Percentiles rank a stretch among this genome's conserved stretches.
These are phyloP conservation scores for Timema podura DNA, from an alignment of 2,888 invertebrate genomes.

Conservation along the genomic window DNA sequence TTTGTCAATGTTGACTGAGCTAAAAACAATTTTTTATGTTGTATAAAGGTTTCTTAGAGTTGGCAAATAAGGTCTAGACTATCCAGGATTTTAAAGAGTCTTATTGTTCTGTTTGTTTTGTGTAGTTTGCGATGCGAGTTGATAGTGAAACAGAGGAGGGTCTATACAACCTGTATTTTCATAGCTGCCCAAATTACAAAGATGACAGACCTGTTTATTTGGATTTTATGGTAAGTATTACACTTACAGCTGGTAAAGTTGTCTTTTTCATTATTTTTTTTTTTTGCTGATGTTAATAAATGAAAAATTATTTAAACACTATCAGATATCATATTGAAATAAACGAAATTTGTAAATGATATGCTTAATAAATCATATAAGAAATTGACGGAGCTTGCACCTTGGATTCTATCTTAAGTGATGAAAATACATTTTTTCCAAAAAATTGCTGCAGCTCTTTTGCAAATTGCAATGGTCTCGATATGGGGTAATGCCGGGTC, in stretches of 20 bases:
- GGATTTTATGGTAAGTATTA: conserved; percentile 64
- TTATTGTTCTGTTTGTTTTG: conserved; percentile 34
- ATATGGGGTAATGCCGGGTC: too few relatives aligned
- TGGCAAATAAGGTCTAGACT: too few relatives aligned
- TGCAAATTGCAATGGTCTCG: too few relatives aligned
- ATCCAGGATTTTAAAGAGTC: too few relatives aligned
- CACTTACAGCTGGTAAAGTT: background rate
- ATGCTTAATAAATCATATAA: conserved; percentile 8
- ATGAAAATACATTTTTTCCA: too few relatives aligned
- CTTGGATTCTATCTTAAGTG: too few relatives aligned
- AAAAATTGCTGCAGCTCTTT: too few relatives aligned
- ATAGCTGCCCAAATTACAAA: conserved; percentile 79
- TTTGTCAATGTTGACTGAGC: too few relatives aligned
- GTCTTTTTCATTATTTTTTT: background rate
- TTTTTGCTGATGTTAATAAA: too few relatives aligned
- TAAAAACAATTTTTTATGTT: too few relatives aligned
- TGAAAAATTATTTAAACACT: conserved; percentile 7
- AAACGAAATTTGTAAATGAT: conserved; percentile 12
- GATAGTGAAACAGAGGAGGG: conserved; percentile 78
- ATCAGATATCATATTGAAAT: background rate
- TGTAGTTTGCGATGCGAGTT: conserved; percentile 74
- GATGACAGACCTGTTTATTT: conserved; percentile 49
- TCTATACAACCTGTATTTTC: conserved; percentile 90
- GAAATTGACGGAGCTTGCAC: too few relatives aligned
- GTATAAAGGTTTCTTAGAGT: too few relatives aligned